Conservation (phyloP, 2,888 invertebrate species). For the Chymomyza procnemis region DNA sequence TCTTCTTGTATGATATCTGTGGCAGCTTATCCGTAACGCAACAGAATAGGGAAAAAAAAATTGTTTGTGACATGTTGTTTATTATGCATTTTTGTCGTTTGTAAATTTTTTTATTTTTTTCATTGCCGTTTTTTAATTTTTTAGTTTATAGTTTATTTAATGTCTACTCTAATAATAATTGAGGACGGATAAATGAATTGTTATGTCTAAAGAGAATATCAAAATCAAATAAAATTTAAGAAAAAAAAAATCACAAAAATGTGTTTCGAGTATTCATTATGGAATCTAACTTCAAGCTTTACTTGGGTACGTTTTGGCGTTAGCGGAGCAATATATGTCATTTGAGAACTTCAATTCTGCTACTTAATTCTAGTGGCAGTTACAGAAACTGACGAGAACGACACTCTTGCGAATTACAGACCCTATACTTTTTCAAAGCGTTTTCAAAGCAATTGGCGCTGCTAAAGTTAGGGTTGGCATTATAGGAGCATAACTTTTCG, state of each 20-base stretch:
- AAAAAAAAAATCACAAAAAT: constrained; percentile 40
- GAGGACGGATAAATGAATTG: constrained; percentile 66
- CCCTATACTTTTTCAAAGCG: no score
- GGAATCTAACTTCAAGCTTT: no score
- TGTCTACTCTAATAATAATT: constrained; percentile 68
- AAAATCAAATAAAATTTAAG: constrained; percentile 67
- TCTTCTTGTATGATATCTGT: constrained; percentile 24
- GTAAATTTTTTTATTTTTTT: constrained; percentile 62
- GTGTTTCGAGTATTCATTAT: no score
- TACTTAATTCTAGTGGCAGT: no score
- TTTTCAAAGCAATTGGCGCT: no score
- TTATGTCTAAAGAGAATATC: constrained; percentile 64
- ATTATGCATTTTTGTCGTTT: constrained; percentile 67
- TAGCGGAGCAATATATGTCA: no score
- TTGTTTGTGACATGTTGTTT: constrained; percentile 75
- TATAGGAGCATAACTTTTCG: no score
- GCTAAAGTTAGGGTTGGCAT: no score
- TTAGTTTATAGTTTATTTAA: constrained; percentile 76
- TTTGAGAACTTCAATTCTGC: no score
- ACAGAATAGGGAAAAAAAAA: constrained; percentile 17
- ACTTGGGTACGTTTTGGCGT: no score
- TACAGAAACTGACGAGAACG: no score
- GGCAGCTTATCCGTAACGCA: constrained; percentile 18
- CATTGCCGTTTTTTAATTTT: constrained; percentile 56
- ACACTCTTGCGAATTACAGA: no score